A percentile compares a stretch with the other conserved stretches of the same genome.
phyloP scores from a whole-genome alignment of 2,113 vertebrate genomes.

The Eretmochelys imbricata region DNA sequence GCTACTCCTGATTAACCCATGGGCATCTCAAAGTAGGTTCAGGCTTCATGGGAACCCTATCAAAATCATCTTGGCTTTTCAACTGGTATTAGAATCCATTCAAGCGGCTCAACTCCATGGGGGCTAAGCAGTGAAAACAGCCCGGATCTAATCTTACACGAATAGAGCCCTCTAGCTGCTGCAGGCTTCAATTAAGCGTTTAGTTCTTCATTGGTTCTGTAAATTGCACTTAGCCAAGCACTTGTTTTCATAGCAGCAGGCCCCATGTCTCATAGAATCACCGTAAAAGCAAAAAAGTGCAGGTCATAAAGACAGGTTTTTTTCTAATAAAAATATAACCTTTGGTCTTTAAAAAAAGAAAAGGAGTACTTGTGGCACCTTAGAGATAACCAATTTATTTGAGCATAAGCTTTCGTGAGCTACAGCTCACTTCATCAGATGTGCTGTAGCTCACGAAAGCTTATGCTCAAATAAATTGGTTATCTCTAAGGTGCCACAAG shows the following conservation, averaged over 20 bases:
- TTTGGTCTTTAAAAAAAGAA: constrained; percentile 39
- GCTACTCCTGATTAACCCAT: constrained; percentile 42
- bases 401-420: too few relatives aligned
- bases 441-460: too few relatives aligned
- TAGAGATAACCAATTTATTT: too few relatives aligned
- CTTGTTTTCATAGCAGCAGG: constrained; percentile 42
- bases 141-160: constrained; percentile 56
- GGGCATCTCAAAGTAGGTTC: constrained; percentile 45
- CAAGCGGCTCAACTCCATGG: constrained; percentile 21
- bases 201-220: constrained; percentile 41
- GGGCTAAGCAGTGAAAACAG: constrained; percentile 47
- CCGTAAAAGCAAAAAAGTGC: constrained; percentile 35
- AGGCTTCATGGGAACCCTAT: not conserved
- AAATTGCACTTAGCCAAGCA: constrained; percentile 60
- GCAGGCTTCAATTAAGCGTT: constrained; percentile 48
- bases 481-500: too few relatives aligned
- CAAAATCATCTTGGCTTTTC: constrained; percentile 64
- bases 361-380: too few relatives aligned
- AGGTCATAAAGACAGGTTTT: constrained; percentile 67
- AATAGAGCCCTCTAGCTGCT: constrained; percentile 51
- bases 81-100: constrained; percentile 57
- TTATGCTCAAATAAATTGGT: too few relatives aligned
- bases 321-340: constrained; percentile 66
- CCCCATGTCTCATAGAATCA: constrained; percentile 9
- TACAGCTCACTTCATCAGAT: too few relatives aligned